A percentile compares a stretch with the other conserved stretches of the same genome.
phyloP scores from a whole-genome alignment of 2,113 vertebrate genomes.

The Bubalus kerabau region DNA sequence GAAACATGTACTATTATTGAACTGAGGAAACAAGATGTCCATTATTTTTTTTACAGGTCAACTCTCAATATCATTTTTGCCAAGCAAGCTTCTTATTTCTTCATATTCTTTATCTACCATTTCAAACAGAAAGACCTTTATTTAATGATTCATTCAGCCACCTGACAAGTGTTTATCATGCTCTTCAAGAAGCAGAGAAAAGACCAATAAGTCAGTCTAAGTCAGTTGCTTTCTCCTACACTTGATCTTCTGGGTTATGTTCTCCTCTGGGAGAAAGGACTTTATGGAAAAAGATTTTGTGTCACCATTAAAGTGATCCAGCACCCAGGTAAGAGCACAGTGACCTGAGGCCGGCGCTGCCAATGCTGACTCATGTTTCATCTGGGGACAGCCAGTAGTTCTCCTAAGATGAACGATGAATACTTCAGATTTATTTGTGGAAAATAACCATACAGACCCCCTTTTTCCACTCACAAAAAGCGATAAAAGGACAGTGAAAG shows the following conservation, averaged over 20 bases:
- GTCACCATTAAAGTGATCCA: conserved; percentile 15
- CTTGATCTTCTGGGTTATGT: conserved; percentile 16
- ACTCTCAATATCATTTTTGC: neutral
- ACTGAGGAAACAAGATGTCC: neutral
- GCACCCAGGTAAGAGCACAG: neutral
- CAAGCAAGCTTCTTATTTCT: neutral
- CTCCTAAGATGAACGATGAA: neutral
- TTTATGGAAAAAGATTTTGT: neutral
- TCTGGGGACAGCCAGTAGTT: neutral
- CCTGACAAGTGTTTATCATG: neutral
- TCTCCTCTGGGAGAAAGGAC: neutral
- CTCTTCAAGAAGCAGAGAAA: neutral
- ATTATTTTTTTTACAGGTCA: neutral
- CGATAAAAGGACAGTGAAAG: neutral
- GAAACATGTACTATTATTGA: neutral
- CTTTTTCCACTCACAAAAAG: neutral
- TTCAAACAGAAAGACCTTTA: neutral
- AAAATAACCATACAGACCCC: neutral
- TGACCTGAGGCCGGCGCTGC: neutral
- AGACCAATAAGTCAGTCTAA: neutral
- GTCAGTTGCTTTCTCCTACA: neutral
- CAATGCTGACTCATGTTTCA: neutral
- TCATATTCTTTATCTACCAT: neutral
- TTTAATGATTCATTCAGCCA: neutral
- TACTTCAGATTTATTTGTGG: neutral